Base-by-base conservation (phyloP, 2,113 vertebrate species). In the Sturnira hondurensis region DNA sequence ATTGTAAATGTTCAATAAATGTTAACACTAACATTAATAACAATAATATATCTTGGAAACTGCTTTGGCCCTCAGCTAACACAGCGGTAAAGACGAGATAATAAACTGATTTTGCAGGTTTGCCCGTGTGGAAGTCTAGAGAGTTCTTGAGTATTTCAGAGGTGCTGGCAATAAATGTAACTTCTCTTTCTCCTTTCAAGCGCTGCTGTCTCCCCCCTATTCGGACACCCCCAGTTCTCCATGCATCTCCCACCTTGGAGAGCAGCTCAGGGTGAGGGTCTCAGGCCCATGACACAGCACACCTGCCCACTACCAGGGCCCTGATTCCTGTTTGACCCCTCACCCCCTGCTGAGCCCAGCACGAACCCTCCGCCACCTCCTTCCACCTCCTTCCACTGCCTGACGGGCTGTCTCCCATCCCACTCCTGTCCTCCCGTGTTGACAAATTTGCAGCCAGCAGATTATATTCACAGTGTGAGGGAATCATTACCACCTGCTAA, bases 401-500 rank as follows among this genome's bases (percentile, higher is more conserved):
- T 38, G 38, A 10, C n/a, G 70, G 88, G 70, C 36, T n/a, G 80
- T 81, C 76, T 71, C 71, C 90, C 71, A n/a, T 9, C 74, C 36
- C 7, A 11, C 80, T 68, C 36, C 67, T 76, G 43, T 77, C 38
- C 61, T 58, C 31, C 52, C 83, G 33, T 67, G 77, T 89, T 96
- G 96, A 92, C 96, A 97, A 90, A 92, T n/a, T 38, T 47, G 13
- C 77, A 93, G 67, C 54, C 94, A 61, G 81, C 63, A 95, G 50
- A 70, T 96, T 80, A 96, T 36, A 94, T 20, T 78, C 95, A 88
- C 93, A 68, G 87, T 16, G 33, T 88, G 96, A 98, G 61, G 74
- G 91, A 93, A 95, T 95, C 78, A 97, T 95, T 87, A 65, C 97
- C 5, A 20, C 93, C 96, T 58, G 92, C 97, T 91, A 95, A 96